These are phyloP conservation scores for Neoscelio sp. DNA, from an alignment of 2,888 invertebrate species.

Conservation along the genomic window DNA sequence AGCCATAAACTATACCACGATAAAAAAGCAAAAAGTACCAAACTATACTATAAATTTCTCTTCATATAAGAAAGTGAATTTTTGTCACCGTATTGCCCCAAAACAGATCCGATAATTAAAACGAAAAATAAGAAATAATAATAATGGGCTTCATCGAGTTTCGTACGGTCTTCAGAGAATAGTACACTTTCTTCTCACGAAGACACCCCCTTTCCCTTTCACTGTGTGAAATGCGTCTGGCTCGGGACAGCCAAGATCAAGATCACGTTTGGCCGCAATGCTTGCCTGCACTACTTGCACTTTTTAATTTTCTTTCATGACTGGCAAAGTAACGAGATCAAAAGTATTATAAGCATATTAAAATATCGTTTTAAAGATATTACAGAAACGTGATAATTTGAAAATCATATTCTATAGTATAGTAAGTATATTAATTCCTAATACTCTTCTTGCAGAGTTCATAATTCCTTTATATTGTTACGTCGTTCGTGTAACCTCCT, in stretches of 20 bases:
- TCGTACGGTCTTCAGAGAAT: slow-evolving; percentile 21
- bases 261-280: slow-evolving; percentile 64
- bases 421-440: no score
- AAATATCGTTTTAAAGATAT: no score
- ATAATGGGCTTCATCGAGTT: slow-evolving; percentile 14
- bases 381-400: no score
- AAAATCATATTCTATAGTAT: no score
- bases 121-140: slow-evolving; percentile 37
- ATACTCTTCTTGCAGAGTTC: no score
- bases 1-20: no score
- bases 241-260: slow-evolving; percentile 60
- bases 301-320: slow-evolving; percentile 52
- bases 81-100: slow-evolving; percentile 40
- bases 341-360: slow-evolving; percentile 64
- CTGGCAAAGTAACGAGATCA: slow-evolving; percentile 43
- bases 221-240: slow-evolving; percentile 59
- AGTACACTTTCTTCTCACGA: slow-evolving; percentile 64
- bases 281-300: slow-evolving; percentile 59
- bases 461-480: no score
- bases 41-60: no score
- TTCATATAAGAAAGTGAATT: slow-evolving; percentile 65
- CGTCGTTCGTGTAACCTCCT: no score
- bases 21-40: no score
- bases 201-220: slow-evolving; percentile 65
- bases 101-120: slow-evolving; percentile 47